These are phyloP conservation scores for Neoseiulus cucumeris DNA, from an alignment of 1,140 invertebrate species.

Conservation along the genomic window DNA sequence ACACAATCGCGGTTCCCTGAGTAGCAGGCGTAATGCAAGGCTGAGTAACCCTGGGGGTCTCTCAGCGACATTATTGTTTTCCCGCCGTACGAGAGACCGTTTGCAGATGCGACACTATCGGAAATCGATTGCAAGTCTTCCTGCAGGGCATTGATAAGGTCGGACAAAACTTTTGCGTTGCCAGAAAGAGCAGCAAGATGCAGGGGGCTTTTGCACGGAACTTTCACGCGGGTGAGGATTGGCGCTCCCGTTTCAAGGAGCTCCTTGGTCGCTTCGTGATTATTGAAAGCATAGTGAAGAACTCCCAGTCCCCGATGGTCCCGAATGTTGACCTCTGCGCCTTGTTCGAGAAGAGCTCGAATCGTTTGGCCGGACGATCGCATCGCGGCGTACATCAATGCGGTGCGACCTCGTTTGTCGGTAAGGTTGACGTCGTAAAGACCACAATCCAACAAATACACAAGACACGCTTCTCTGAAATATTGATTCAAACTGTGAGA, in stretches of 20 bases:
- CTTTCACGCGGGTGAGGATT: background rate
- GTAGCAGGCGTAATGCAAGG: slow-evolving; percentile 1
- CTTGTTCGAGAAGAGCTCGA: background rate
- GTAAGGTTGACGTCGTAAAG: slow-evolving; percentile 1
- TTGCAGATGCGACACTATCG: background rate
- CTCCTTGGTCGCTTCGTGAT: background rate
- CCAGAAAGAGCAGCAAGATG: background rate
- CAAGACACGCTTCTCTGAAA: background rate
- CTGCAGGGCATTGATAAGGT: background rate
- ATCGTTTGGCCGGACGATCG: background rate
- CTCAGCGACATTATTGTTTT: background rate
- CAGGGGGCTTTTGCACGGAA: background rate
- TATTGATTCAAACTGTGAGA: no score
- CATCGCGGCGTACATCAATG: slow-evolving; percentile 3
- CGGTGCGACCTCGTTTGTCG: slow-evolving; percentile 2
- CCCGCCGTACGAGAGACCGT: background rate
- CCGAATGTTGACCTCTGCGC: background rate
- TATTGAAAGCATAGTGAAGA: slow-evolving; percentile 7
- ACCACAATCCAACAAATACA: background rate
- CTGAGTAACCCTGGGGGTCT: background rate
- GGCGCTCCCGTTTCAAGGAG: background rate
- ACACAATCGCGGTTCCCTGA: slow-evolving; percentile 1
- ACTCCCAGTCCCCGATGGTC: background rate
- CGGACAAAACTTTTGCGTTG: background rate
- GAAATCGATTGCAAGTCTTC: background rate